These are phyloP conservation scores for Andrena marginata DNA, from an alignment of 2,888 invertebrate genomes.

Conservation along the genomic window DNA sequence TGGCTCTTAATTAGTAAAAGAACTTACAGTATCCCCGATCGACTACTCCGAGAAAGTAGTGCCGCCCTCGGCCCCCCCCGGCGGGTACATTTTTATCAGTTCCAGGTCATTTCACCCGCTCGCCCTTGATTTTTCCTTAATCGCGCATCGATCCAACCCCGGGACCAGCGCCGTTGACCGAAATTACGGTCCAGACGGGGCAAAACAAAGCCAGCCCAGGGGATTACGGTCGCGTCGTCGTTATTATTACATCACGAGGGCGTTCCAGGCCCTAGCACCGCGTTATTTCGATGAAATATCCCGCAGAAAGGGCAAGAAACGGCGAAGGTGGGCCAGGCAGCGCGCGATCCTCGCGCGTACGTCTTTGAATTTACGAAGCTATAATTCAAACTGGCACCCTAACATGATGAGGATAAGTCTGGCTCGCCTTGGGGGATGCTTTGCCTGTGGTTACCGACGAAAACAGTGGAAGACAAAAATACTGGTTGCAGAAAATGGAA, in stretches of 20 bases:
- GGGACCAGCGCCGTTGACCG: slow-evolving; percentile 47
- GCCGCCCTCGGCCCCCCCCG: background rate
- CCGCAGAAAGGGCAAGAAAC: slow-evolving; percentile 41
- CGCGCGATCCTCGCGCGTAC: slow-evolving; percentile 67
- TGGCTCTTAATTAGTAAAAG: slow-evolving; percentile 44
- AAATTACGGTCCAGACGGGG: slow-evolving; percentile 57
- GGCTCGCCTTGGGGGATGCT: slow-evolving; percentile 33
- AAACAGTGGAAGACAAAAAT: slow-evolving; percentile 3
- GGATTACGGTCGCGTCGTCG: slow-evolving; percentile 61
- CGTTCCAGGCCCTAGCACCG: slow-evolving; percentile 34
- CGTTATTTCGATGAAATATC: slow-evolving; percentile 73
- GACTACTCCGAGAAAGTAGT: background rate
- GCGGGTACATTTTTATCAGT: slow-evolving; percentile 56
- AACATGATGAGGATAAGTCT: slow-evolving; percentile 50
- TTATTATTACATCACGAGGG: slow-evolving; percentile 62
- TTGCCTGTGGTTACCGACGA: background rate
- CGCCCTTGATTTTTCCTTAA: slow-evolving; percentile 49
- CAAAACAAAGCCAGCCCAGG: slow-evolving; percentile 53
- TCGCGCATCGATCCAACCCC: slow-evolving; percentile 35
- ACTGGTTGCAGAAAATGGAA: slow-evolving; percentile 50
- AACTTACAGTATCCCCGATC: background rate
- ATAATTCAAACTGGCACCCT: slow-evolving; percentile 76
- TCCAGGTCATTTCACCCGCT: slow-evolving; percentile 40
- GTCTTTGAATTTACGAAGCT: slow-evolving; percentile 77
- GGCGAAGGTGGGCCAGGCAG: slow-evolving; percentile 37